Percentiles rank a stretch among this genome's conserved stretches.
phyloP scores from a whole-genome alignment of 2,797 vertebrate genomes.

The Lepus oiostolus region DNA sequence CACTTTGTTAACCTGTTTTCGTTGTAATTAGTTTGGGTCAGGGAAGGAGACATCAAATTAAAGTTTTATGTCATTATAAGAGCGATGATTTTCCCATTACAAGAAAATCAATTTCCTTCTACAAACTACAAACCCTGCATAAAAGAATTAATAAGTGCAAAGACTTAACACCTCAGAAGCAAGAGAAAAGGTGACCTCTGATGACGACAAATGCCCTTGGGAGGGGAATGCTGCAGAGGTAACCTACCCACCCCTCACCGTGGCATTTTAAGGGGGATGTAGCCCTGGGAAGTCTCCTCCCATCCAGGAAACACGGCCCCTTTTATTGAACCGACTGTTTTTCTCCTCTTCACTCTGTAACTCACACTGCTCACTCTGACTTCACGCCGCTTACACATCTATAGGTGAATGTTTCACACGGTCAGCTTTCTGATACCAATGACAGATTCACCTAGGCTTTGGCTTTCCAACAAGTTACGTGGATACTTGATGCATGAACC shows the following conservation, averaged over 20 bases:
- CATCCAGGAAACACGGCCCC: background rate
- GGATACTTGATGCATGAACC: background rate
- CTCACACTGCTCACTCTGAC: background rate
- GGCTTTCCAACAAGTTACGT: background rate
- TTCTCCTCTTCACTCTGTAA: conserved; percentile 34
- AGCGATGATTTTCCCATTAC: conserved; percentile 80
- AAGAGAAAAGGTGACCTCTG: conserved; percentile 74
- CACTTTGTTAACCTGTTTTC: conserved; percentile 78
- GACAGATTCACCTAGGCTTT: background rate
- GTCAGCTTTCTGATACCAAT: conserved; percentile 44
- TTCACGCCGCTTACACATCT: background rate
- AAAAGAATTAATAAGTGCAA: conserved; percentile 78
- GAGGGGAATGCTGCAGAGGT: conserved; percentile 62
- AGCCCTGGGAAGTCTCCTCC: background rate
- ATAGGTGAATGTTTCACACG: background rate
- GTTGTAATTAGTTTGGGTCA: conserved; percentile 77
- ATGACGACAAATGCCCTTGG: conserved; percentile 68
- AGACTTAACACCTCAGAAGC: conserved; percentile 78
- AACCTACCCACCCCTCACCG: background rate
- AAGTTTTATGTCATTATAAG: conserved; percentile 82
- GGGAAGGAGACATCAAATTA: conserved; percentile 78
- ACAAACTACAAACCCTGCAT: conserved; percentile 76
- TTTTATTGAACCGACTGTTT: background rate
- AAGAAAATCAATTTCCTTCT: conserved; percentile 82
- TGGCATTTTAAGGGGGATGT: background rate